These are phyloP conservation scores for Condylostylus longicornis DNA, from an alignment of 1,140 invertebrate species.

Conservation along the genomic window DNA sequence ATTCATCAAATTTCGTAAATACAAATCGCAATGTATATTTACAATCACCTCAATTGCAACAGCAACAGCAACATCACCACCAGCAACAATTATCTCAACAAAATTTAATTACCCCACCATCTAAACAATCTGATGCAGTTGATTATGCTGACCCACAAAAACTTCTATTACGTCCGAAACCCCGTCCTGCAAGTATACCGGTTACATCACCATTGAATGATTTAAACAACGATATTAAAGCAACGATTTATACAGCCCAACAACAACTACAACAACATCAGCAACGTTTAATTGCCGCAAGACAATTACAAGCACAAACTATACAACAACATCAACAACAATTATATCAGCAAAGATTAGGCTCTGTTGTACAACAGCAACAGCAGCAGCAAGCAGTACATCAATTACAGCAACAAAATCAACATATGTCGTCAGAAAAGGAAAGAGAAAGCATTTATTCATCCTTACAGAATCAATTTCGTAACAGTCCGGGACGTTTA, in stretches of 20 bases:
- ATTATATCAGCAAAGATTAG: not conserved
- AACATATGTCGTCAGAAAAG: conserved; percentile 2
- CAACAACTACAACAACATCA: not conserved
- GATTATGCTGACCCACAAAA: not conserved
- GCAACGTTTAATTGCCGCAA: not conserved
- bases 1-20: too few species aligned
- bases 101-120: not conserved
- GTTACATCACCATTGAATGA: conserved; percentile 8
- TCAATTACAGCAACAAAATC: conserved; percentile 1
- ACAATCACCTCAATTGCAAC: too few species aligned
- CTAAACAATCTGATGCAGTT: too few species aligned
- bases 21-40: too few species aligned
- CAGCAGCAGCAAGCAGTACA: not conserved
- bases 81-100: not conserved
- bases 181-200: conserved; percentile 11
- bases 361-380: not conserved
- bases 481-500: not conserved
- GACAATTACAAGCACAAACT: not conserved
- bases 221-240: not conserved
- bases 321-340: not conserved
- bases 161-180: conserved; percentile 8
- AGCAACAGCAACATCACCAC: too few species aligned
- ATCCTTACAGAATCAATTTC: not conserved
- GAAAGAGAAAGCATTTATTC: not conserved
- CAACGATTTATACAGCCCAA: conserved; percentile 1